Conservation (phyloP, 2,888 invertebrate species). For the Scaptodrosophila latifasciaeformis region DNA sequence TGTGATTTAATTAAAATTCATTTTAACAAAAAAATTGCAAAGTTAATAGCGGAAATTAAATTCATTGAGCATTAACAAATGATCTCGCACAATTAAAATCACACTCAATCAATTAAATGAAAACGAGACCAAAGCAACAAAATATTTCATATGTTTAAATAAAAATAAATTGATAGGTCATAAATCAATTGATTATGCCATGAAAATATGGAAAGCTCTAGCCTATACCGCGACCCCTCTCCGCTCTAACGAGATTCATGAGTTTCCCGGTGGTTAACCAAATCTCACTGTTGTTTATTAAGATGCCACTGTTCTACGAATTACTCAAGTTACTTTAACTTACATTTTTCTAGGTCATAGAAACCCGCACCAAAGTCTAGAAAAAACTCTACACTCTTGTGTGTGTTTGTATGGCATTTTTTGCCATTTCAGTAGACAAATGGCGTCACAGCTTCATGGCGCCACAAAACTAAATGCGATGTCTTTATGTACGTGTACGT, state of each 20-base stretch:
- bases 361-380: no score
- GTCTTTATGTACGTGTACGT: no score
- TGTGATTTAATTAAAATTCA: no score
- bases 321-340: conserved; percentile 7
- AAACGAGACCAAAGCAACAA: no score
- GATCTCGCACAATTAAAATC: conserved; percentile 21
- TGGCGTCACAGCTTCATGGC: conserved; percentile 59
- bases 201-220: no score
- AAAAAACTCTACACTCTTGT: no score
- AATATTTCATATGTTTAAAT: no score
- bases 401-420: conserved; percentile 11
- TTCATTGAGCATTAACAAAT: conserved; percentile 24
- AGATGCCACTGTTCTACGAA: conserved; percentile 16
- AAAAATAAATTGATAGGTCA: conserved; percentile 52
- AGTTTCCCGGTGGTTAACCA: no score
- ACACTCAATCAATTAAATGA: conserved; percentile 52
- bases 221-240: no score
- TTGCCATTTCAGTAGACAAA: conserved; percentile 55
- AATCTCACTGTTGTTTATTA: conserved; percentile 26
- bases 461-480: conserved; percentile 34
- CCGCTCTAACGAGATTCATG: no score
- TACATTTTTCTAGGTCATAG: conserved; percentile 55
- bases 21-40: no score
- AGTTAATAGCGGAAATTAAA: no score
- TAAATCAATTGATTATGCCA: conserved; percentile 63